Evolutionary conservation across 35 echinoderm and acorn worm genomes (phyloP).

Genomic region (Apostichopus californicus): DNA sequence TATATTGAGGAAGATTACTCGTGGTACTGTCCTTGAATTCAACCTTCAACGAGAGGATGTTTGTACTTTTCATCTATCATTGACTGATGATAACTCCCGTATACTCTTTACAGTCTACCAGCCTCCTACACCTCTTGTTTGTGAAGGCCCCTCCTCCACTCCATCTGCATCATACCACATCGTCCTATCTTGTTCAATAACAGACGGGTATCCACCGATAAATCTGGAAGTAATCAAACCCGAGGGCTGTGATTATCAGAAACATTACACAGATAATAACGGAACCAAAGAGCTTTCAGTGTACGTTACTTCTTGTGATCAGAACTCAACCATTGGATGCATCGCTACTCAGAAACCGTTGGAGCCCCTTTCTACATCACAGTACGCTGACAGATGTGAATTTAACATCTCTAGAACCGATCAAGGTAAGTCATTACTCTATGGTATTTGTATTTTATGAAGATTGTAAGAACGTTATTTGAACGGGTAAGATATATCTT

Average conservation of each 20-base stretch:
- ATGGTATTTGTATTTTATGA: too few relatives aligned
- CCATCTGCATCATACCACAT: not conserved
- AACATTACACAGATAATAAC: not conserved
- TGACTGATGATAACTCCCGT: not conserved
- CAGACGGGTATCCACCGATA: not conserved
- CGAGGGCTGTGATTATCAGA: not conserved
- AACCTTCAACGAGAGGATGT: not conserved
- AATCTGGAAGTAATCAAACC: not conserved
- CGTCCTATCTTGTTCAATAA: not conserved
- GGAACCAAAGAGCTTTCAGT: not conserved
- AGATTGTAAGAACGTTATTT: too few relatives aligned
- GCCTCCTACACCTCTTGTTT: not conserved
- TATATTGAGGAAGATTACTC: too few relatives aligned
- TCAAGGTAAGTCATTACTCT: not conserved
- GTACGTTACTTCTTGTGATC: not conserved
- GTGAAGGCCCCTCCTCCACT: not conserved
- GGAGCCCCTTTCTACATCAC: not conserved
- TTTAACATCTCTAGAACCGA: not conserved
- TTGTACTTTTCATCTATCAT: not conserved
- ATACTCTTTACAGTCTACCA: not conserved
- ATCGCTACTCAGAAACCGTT: not conserved
- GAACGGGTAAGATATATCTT: too few relatives aligned
- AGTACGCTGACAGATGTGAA: not conserved
- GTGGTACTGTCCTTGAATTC: too few relatives aligned
- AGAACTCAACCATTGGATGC: slow-evolving; percentile 10